Percentiles rank a stretch among this genome's conserved stretches.
phyloP scores from a whole-genome alignment of 2,113 vertebrate species.

The Cercocebus atys region DNA sequence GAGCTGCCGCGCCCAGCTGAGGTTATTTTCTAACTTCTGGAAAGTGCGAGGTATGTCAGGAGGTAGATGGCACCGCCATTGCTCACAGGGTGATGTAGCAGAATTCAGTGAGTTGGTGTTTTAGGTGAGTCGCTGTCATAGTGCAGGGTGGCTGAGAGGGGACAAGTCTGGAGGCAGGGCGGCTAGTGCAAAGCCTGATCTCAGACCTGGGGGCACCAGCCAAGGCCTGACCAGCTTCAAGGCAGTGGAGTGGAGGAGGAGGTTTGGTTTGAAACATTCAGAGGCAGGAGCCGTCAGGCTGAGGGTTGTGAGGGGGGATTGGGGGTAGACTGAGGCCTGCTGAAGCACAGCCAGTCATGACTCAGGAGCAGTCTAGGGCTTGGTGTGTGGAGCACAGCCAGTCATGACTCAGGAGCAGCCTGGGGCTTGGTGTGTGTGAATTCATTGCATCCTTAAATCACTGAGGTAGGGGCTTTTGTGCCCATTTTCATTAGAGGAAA shows the following conservation, averaged over 20 bases:
- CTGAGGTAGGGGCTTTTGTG: neutral
- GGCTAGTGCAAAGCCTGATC: neutral
- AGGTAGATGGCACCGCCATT: neutral
- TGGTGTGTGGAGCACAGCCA: rapidly evolving
- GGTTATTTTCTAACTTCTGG: neutral
- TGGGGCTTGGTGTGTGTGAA: neutral
- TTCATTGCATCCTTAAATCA: neutral
- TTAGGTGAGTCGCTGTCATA: neutral
- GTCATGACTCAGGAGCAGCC: neutral
- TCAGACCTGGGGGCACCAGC: neutral
- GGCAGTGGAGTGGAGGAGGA: neutral
- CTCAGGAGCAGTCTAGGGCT: neutral
- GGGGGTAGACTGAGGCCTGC: neutral
- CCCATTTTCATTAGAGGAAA: neutral
- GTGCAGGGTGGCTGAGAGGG: neutral
- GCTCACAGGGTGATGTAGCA: neutral
- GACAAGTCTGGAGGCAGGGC: neutral
- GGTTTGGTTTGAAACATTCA: too few relatives aligned
- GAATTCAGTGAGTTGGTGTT: neutral
- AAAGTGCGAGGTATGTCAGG: neutral
- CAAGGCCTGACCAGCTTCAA: neutral
- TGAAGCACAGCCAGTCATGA: neutral
- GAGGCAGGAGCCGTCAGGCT: neutral
- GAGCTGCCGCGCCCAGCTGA: too few relatives aligned
- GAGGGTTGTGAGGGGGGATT: neutral